phyloP scores from a whole-genome alignment of 2,113 vertebrate species.

The Seriola rivoliana region DNA sequence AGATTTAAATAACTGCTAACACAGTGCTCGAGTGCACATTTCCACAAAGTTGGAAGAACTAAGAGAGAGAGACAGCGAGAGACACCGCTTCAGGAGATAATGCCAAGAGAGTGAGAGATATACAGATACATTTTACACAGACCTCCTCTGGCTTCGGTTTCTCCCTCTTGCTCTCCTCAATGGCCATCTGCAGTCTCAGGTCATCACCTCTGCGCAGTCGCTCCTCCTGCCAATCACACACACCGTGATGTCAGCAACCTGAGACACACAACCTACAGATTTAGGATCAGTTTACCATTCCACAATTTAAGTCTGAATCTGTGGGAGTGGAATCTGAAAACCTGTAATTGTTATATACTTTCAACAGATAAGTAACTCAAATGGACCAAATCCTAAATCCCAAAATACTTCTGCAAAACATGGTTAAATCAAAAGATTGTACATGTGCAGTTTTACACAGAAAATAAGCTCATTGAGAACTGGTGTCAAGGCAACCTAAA shows the following conservation, averaged over 20 bases:
- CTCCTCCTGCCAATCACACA: slow-evolving; percentile 88
- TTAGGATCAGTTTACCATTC: slow-evolving; percentile 31
- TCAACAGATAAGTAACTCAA: neutral
- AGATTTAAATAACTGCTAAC: too few relatives aligned
- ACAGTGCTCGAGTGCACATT: neutral
- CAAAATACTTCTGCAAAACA: neutral
- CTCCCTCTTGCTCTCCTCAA: slow-evolving; percentile 93
- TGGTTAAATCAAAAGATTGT: neutral
- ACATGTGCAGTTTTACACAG: neutral
- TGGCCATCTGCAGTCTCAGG: slow-evolving; percentile 93
- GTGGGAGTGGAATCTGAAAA: neutral
- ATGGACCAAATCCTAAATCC: neutral
- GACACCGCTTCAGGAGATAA: neutral
- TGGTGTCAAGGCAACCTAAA: neutral
- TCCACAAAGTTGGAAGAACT: neutral
- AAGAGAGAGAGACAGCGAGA: neutral
- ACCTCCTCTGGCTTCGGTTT: slow-evolving; percentile 89
- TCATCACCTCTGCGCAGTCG: slow-evolving; percentile 92
- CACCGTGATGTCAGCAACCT: slow-evolving; percentile 41
- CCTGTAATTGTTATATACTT: neutral
- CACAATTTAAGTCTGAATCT: neutral
- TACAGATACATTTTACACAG: slow-evolving; percentile 36
- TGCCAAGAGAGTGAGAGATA: neutral
- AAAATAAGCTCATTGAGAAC: neutral
- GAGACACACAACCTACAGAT: slow-evolving; percentile 45